phyloP scores from a whole-genome alignment of 2,797 vertebrate species.

The Tenualosa ilisha region DNA sequence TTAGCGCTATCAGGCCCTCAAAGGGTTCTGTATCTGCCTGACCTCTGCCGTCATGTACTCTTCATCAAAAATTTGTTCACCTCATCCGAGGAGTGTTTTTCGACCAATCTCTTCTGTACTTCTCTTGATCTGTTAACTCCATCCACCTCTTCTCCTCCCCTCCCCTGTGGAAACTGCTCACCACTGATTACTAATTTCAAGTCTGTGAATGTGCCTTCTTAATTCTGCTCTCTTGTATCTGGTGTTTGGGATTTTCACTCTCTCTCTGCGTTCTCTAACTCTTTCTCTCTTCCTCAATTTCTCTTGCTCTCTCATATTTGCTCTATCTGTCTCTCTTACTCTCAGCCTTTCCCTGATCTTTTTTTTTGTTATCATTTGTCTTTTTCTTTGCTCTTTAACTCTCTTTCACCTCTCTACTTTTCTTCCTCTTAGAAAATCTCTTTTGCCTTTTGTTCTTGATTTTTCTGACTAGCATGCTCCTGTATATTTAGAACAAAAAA shows the following conservation, averaged over 20 bases:
- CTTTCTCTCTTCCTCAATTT: background rate
- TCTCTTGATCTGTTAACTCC: slow-evolving; percentile 71
- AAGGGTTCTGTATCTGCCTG: slow-evolving; percentile 68
- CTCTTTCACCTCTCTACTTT: slow-evolving; percentile 58
- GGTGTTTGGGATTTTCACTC: slow-evolving; percentile 64
- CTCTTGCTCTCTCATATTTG: background rate
- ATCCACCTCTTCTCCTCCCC: slow-evolving; percentile 45
- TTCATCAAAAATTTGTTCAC: slow-evolving; percentile 73
- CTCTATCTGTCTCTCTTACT: slow-evolving; percentile 68
- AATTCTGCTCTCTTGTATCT: slow-evolving; percentile 81
- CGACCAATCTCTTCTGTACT: slow-evolving; percentile 65
- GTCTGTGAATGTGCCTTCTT: slow-evolving; percentile 97
- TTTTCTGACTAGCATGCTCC: slow-evolving; percentile 85
- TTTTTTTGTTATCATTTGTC: slow-evolving; percentile 36
- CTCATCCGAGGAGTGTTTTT: slow-evolving; percentile 71
- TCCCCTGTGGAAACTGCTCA: slow-evolving; percentile 74
- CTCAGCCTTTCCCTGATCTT: slow-evolving; percentile 67
- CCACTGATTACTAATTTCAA: slow-evolving; percentile 80
- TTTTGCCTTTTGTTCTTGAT: slow-evolving; percentile 56
- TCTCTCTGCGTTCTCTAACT: background rate
- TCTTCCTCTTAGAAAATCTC: slow-evolving; percentile 70
- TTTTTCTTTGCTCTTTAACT: slow-evolving; percentile 53
- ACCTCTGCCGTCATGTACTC: slow-evolving; percentile 62
- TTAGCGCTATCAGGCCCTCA: slow-evolving; percentile 67
- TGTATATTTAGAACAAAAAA: slow-evolving; percentile 73